These are phyloP conservation scores for Phyllotreta striolata DNA, from an alignment of 2,888 invertebrate species.

Conservation along the genomic window DNA sequence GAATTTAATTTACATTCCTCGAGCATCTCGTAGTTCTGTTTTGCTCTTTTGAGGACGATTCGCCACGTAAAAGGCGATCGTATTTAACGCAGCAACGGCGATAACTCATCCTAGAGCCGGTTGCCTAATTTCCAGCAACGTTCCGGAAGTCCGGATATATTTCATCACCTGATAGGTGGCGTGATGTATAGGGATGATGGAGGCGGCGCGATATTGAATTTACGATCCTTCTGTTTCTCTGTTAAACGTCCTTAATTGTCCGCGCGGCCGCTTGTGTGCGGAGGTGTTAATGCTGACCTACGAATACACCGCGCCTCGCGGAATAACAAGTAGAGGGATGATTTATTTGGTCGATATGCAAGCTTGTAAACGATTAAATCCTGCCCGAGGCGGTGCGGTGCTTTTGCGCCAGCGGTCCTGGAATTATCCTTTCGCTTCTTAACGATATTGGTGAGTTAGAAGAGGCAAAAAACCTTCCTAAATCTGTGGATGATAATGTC, in stretches of 20 bases:
- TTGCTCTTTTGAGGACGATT: too few relatives aligned
- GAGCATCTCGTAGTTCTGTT: too few relatives aligned
- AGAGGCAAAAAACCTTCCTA: too few relatives aligned
- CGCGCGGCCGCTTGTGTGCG: slow-evolving; percentile 1
- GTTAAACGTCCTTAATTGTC: slow-evolving; percentile 22
- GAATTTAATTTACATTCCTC: too few relatives aligned
- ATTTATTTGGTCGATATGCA: slow-evolving; percentile 11
- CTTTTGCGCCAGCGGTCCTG: background rate
- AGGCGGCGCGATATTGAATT: slow-evolving; percentile 19
- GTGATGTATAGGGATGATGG: slow-evolving; percentile 14
- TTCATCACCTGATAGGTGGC: slow-evolving; percentile 34
- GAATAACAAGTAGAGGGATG: slow-evolving; percentile 20
- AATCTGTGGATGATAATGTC: too few relatives aligned
- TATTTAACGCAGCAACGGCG: slow-evolving; percentile 21
- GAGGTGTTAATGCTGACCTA: slow-evolving; percentile 12
- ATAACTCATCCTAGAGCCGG: slow-evolving; percentile 49
- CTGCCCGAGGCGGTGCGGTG: background rate
- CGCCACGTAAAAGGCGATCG: too few relatives aligned
- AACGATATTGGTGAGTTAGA: too few relatives aligned
- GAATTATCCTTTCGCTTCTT: too few relatives aligned
- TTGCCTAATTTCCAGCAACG: slow-evolving; percentile 51
- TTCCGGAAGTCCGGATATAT: slow-evolving; percentile 38
- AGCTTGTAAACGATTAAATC: too few relatives aligned
- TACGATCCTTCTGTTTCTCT: slow-evolving; percentile 20
- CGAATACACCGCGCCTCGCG: background rate